Conservation (phyloP, 2,888 invertebrate genomes). For the Cheilosia variabilis region DNA sequence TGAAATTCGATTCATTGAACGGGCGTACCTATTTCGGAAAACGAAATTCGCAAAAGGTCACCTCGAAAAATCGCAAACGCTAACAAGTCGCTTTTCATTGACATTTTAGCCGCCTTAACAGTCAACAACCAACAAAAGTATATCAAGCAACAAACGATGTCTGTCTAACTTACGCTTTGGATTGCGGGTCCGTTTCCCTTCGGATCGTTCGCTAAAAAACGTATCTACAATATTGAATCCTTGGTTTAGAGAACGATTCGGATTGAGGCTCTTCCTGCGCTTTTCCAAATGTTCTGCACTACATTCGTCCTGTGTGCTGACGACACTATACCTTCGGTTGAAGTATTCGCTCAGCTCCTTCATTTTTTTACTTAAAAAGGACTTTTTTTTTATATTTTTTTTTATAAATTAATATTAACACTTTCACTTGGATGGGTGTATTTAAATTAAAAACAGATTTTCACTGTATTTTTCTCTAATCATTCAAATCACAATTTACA, state of each 20-base stretch:
- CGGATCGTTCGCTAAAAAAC: conserved; percentile 83
- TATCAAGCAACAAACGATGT: background rate
- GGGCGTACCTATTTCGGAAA: background rate
- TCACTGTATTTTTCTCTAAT: conserved; percentile 6
- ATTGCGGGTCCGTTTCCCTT: conserved; percentile 82
- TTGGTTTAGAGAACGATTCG: conserved; percentile 82
- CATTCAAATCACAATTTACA: conserved; percentile 38
- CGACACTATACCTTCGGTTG: conserved; percentile 85
- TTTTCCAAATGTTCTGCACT: conserved; percentile 61
- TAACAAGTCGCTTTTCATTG: conserved; percentile 17
- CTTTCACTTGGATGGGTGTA: conserved; percentile 48
- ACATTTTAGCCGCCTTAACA: background rate
- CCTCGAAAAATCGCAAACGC: conserved; percentile 1
- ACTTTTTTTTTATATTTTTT: conserved; percentile 70
- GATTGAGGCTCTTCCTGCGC: conserved; percentile 81
- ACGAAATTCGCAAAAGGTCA: conserved; percentile 4
- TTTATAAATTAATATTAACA: conserved; percentile 41
- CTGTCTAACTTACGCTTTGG: conserved; percentile 84
- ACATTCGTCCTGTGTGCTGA: conserved; percentile 81
- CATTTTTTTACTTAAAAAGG: conserved; percentile 83
- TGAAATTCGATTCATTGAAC: conserved; percentile 10
- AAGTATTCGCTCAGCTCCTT: conserved; percentile 87
- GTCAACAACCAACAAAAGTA: background rate
- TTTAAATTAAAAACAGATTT: background rate
- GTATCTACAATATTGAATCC: conserved; percentile 84